Conservation (phyloP, 2,797 vertebrate species). For the Dermochelys coriacea region DNA sequence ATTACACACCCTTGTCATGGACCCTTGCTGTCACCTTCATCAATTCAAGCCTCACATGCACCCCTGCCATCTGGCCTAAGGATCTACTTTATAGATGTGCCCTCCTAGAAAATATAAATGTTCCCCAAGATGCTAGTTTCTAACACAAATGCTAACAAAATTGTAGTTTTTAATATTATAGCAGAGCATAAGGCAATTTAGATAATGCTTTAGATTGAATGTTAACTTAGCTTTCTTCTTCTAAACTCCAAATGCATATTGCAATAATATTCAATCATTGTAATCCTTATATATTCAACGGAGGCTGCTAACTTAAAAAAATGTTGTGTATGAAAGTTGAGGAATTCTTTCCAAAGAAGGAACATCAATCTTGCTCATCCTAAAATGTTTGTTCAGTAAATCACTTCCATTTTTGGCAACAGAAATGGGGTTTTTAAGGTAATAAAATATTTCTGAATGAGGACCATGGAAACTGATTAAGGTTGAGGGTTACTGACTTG, state of each 20-base stretch:
- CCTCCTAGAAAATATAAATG: neutral
- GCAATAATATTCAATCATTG: neutral
- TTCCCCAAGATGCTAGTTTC: neutral
- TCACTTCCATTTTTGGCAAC: neutral
- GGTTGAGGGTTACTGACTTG: neutral
- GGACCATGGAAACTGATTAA: neutral
- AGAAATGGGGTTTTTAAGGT: neutral
- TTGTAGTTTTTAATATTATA: neutral
- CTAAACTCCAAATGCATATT: neutral
- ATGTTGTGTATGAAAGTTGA: neutral
- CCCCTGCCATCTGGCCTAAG: neutral
- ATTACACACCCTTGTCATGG: neutral
- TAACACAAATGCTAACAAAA: neutral
- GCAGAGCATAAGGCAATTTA: neutral
- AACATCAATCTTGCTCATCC: neutral
- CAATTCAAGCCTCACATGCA: neutral
- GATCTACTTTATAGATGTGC: neutral
- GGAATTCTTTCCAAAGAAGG: neutral
- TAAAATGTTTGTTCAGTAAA: neutral
- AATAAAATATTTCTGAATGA: constrained; percentile 7
- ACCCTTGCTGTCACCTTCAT: neutral
- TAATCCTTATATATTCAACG: neutral
- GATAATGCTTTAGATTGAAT: neutral
- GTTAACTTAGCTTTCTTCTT: neutral
- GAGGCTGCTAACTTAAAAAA: neutral